Evolutionary conservation across 2,113 vertebrate genomes (phyloP).

Genomic region (Phalacrocorax brasilianus): DNA sequence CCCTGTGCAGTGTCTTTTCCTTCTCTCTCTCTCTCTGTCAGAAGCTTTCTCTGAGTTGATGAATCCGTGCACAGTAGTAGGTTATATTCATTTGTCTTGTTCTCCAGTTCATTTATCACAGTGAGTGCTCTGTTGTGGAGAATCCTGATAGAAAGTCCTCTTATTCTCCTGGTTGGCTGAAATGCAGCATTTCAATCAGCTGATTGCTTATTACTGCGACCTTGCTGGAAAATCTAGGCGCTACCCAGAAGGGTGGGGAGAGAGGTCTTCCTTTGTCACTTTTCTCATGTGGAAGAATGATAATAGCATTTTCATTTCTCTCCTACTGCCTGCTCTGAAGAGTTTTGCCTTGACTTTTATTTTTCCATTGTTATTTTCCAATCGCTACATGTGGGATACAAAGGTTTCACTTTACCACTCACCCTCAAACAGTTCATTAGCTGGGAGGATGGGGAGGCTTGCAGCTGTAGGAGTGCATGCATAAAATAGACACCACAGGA

Average conservation of each 20-base stretch:
- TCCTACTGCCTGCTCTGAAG: background rate
- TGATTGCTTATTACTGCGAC: conserved; percentile 31
- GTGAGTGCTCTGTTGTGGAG: conserved; percentile 30
- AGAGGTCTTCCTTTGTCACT: conserved; percentile 39
- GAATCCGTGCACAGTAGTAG: conserved; percentile 36
- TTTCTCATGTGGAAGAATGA: conserved; percentile 16
- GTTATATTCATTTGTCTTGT: conserved; percentile 66
- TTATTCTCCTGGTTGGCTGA: conserved; percentile 47
- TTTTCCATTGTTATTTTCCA: background rate
- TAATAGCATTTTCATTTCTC: background rate
- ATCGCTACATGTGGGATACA: background rate
- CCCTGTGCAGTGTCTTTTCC: background rate
- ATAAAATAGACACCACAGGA: background rate
- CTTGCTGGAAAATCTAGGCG: conserved; percentile 47
- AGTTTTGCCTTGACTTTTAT: background rate
- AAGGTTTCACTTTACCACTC: background rate
- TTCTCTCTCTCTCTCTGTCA: background rate
- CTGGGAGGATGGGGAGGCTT: background rate
- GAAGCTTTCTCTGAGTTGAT: conserved; percentile 36
- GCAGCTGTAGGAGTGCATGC: background rate
- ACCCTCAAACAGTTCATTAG: background rate
- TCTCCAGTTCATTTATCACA: conserved; percentile 69
- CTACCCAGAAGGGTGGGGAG: background rate
- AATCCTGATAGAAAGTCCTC: conserved; percentile 50
- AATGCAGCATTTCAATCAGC: conserved; percentile 32